Conservation (phyloP, 2,797 vertebrate genomes). For the Pseudochirops corinnae region DNA sequence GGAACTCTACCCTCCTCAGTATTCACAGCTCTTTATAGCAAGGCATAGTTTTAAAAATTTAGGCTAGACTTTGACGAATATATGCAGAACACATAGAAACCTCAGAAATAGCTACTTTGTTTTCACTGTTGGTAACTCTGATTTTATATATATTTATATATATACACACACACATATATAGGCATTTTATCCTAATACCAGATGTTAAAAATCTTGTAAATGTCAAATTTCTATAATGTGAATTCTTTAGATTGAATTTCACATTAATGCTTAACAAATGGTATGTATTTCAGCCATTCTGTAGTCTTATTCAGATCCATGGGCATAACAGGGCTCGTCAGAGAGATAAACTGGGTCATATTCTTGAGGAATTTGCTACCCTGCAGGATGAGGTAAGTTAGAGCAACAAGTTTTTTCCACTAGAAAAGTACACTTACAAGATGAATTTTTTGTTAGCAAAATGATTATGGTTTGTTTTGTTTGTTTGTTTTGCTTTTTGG, state of each 20-base stretch:
- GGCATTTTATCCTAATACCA: conserved; percentile 3
- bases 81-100: not conserved
- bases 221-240: conserved; percentile 51
- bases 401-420: conserved; percentile 6
- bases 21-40: not conserved
- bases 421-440: conserved; percentile 33
- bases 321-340: conserved; percentile 98
- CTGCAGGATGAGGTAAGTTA: conserved; percentile 96
- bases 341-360: conserved; percentile 98
- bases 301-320: conserved; percentile 98
- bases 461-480: not conserved
- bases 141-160: conserved; percentile 31
- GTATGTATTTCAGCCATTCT: conserved; percentile 91
- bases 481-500: too few relatives aligned
- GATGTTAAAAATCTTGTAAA: conserved; percentile 39
- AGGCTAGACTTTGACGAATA: conserved; percentile 49
- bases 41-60: conserved; percentile 24
- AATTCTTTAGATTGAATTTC: conserved; percentile 25
- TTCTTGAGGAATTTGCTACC: conserved; percentile 98
- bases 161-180: not conserved
- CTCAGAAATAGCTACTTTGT: conserved; percentile 36
- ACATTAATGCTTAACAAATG: conserved; percentile 42
- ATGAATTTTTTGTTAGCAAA: not conserved
- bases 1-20: conserved; percentile 1
- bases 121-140: conserved; percentile 46